These are phyloP conservation scores for Lordiphosa andalusiaca DNA, from an alignment of 2,888 invertebrate genomes.

Conservation along the genomic window DNA sequence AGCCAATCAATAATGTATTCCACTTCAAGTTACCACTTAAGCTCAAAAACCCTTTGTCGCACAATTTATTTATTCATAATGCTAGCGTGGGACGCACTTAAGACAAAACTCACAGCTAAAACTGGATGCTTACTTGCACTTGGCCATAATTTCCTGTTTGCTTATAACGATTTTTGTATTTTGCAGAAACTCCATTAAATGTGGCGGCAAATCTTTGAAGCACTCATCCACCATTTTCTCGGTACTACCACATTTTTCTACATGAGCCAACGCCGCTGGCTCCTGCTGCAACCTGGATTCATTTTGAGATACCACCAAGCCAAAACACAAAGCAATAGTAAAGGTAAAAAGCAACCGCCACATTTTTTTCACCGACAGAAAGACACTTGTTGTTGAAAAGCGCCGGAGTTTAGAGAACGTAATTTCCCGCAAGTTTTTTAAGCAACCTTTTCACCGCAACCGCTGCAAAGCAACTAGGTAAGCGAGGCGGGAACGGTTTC, in stretches of 20 bases:
- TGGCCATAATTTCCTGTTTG: slow-evolving; percentile 75
- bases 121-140: slow-evolving; percentile 77
- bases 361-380: background rate
- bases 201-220: slow-evolving; percentile 78
- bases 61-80: background rate
- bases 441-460: slow-evolving; percentile 14
- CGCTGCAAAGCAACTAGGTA: slow-evolving; percentile 40
- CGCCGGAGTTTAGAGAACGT: too few species aligned
- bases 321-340: slow-evolving; percentile 12
- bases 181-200: slow-evolving; percentile 77
- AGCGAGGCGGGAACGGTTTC: background rate
- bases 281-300: slow-evolving; percentile 19
- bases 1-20: slow-evolving; percentile 35
- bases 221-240: slow-evolving; percentile 78
- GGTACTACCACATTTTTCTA: slow-evolving; percentile 73
- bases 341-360: background rate
- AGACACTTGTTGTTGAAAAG: slow-evolving; percentile 4
- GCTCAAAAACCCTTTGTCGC: background rate
- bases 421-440: background rate
- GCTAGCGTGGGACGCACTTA: background rate
- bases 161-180: slow-evolving; percentile 77
- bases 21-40: slow-evolving; percentile 4
- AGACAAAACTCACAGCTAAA: too few species aligned
- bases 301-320: slow-evolving; percentile 25
- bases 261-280: slow-evolving; percentile 17